Evolutionary conservation across 2,888 invertebrate species (phyloP).

Genomic region (Beris morrisii): DNA sequence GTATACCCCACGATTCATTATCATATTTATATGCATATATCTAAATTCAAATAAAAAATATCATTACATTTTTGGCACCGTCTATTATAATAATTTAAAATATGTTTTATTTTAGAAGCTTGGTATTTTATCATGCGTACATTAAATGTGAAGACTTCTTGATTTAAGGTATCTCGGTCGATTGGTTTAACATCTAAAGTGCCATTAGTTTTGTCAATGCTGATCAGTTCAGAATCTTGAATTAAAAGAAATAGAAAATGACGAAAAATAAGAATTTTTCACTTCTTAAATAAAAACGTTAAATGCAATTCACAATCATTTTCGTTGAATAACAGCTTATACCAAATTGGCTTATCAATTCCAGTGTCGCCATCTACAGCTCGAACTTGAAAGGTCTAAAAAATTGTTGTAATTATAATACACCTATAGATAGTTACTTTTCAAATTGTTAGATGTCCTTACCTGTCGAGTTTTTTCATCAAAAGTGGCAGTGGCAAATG

Average conservation of each 20-base stretch:
- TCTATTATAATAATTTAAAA: not conserved
- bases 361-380: slow-evolving; percentile 67
- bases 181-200: slow-evolving; percentile 47
- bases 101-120: not conserved
- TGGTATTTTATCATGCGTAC: slow-evolving; percentile 35
- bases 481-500: slow-evolving; percentile 61
- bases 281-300: slow-evolving; percentile 47
- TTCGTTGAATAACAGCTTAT: slow-evolving; percentile 55
- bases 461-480: slow-evolving; percentile 58
- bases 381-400: slow-evolving; percentile 55
- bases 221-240: slow-evolving; percentile 42
- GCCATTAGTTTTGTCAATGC: slow-evolving; percentile 42
- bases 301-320: slow-evolving; percentile 37
- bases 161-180: slow-evolving; percentile 57
- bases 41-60: slow-evolving; percentile 35
- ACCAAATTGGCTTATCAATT: slow-evolving; percentile 60
- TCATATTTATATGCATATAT: slow-evolving; percentile 58
- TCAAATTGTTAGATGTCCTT: slow-evolving; percentile 17
- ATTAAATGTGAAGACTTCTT: slow-evolving; percentile 56
- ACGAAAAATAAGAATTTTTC: not conserved
- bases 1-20: slow-evolving; percentile 48
- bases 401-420: not conserved
- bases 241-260: slow-evolving; percentile 5
- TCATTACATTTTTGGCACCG: not conserved
- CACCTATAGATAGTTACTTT: too few relatives aligned